phyloP scores from a whole-genome alignment of 2,888 invertebrate species.

The Homarus gammarus region DNA sequence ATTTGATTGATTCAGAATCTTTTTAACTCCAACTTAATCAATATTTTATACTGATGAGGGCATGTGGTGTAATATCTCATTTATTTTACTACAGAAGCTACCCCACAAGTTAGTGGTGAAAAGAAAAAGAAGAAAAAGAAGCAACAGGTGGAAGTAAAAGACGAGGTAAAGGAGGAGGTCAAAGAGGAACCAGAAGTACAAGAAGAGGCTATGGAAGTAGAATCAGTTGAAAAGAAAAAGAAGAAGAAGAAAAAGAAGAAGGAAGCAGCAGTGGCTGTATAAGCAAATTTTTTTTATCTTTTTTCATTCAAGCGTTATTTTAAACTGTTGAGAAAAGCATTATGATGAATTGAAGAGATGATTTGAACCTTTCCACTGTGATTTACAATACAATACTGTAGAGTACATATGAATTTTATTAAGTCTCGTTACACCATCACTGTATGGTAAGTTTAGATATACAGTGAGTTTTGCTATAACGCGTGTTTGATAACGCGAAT shows the following conservation, averaged over 20 bases:
- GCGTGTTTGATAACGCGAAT: no score
- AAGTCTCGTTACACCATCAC: no score
- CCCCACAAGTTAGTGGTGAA: constrained; percentile 2
- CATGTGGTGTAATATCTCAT: no score
- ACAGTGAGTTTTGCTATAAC: no score
- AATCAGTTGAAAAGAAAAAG: constrained; percentile 20
- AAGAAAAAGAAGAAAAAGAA: constrained; percentile 62
- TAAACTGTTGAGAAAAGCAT: no score
- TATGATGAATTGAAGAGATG: no score
- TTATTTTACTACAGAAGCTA: background rate
- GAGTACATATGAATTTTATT: no score
- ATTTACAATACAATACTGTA: no score
- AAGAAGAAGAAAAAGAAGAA: constrained; percentile 66
- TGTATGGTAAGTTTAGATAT: no score
- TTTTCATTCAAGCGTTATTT: no score
- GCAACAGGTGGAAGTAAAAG: background rate
- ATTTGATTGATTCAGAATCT: background rate
- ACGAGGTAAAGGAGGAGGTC: constrained; percentile 5
- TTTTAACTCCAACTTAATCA: background rate
- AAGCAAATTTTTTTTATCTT: constrained; percentile 16
- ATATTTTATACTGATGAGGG: background rate
- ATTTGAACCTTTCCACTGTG: no score
- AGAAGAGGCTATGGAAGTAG: constrained; percentile 22
- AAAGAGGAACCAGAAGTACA: constrained; percentile 18
- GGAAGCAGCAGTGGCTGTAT: background rate